phyloP scores from a whole-genome alignment of 2,113 vertebrate genomes.

The Cyphomyrus discorhynchus region DNA sequence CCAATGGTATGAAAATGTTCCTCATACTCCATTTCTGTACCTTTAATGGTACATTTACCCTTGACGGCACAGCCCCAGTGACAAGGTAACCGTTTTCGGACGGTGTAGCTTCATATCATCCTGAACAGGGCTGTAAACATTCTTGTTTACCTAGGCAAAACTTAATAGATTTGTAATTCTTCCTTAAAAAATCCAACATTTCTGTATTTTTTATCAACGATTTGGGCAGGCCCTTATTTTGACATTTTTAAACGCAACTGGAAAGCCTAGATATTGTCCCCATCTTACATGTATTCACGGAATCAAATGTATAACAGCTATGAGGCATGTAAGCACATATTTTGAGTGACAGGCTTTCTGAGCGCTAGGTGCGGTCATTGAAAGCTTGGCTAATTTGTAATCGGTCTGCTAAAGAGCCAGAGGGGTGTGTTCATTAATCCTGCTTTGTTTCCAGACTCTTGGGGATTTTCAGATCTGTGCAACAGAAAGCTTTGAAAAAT shows the following conservation, averaged over 20 bases:
- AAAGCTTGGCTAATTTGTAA: constrained; percentile 33
- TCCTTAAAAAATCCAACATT: not conserved
- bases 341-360: constrained; percentile 28
- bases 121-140: not conserved
- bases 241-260: not conserved
- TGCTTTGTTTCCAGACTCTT: constrained; percentile 24
- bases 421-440: constrained; percentile 24
- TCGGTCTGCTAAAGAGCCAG: not conserved
- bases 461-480: constrained; percentile 13
- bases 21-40: not conserved
- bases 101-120: not conserved
- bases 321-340: constrained; percentile 36
- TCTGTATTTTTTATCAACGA: not conserved
- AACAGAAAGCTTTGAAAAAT: not conserved
- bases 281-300: not conserved
- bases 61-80: not conserved
- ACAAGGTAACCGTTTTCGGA: not conserved
- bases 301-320: constrained; percentile 17
- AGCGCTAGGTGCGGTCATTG: constrained; percentile 42
- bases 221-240: not conserved
- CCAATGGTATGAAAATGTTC: not conserved
- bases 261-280: not conserved
- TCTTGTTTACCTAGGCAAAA: not conserved
- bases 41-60: not conserved
- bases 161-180: not conserved